phyloP scores from a whole-genome alignment of 2,888 invertebrate genomes.

The Philereme vetulata region DNA sequence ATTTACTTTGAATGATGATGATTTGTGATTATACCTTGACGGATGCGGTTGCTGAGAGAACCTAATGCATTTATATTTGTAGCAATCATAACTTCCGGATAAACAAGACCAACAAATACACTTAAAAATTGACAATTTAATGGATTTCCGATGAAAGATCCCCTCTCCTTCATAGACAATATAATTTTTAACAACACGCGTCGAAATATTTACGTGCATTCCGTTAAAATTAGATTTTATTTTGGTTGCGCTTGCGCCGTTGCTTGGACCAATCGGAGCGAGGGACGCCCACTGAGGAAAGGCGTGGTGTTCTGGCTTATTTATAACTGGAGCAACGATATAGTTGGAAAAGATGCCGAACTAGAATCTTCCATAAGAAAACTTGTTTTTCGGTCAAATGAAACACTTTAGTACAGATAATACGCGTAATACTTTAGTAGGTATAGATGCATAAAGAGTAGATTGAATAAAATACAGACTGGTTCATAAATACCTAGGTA shows the following conservation, averaged over 20 bases:
- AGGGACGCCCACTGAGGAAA: constrained; percentile 35
- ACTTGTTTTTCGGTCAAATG: background rate
- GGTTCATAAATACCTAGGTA: too few relatives aligned
- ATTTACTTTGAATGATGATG: too few relatives aligned
- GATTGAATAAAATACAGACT: too few relatives aligned
- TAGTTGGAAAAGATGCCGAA: background rate
- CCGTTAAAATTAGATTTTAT: constrained; percentile 27
- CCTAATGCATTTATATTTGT: background rate
- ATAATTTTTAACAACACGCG: constrained; percentile 44
- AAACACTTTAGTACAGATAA: background rate
- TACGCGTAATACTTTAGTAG: too few relatives aligned
- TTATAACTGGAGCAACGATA: constrained; percentile 7
- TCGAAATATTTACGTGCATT: constrained; percentile 44
- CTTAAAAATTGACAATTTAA: constrained; percentile 39
- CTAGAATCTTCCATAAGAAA: background rate
- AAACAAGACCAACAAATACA: constrained; percentile 23
- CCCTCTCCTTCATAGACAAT: constrained; percentile 33
- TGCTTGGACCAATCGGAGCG: constrained; percentile 39
- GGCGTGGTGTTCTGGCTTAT: constrained; percentile 35
- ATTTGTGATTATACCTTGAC: too few relatives aligned
- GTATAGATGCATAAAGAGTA: too few relatives aligned
- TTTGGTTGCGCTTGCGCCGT: constrained; percentile 42
- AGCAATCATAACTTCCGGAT: background rate
- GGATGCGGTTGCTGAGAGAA: background rate
- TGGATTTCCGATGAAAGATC: constrained; percentile 48